phyloP scores from a whole-genome alignment of 2,888 invertebrate genomes.

The Monopis laevigella region DNA sequence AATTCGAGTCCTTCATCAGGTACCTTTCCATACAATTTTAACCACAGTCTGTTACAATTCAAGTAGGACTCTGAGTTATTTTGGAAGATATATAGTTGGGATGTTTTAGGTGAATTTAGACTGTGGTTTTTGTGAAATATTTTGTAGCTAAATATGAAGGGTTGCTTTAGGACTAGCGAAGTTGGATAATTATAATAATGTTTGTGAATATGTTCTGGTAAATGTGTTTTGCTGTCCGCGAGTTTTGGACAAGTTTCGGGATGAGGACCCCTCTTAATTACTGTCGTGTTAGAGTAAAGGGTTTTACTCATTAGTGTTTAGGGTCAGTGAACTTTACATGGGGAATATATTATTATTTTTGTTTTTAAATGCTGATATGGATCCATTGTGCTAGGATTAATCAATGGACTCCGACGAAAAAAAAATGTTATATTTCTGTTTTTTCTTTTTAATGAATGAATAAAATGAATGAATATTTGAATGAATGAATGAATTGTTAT shows the following conservation, averaged over 20 bases:
- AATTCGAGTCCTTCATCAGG: background rate
- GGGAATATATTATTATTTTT: too few species aligned
- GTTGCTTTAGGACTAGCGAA: slow-evolving; percentile 23
- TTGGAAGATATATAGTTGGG: background rate
- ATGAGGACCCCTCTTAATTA: slow-evolving; percentile 24
- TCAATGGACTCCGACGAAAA: too few species aligned
- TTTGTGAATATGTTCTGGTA: slow-evolving; percentile 21
- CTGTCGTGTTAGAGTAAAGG: background rate
- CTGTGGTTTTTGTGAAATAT: slow-evolving; percentile 21
- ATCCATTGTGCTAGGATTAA: too few species aligned
- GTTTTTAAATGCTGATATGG: too few species aligned
- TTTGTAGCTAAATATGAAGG: background rate
- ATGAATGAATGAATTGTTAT: too few species aligned
- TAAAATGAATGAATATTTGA: too few species aligned
- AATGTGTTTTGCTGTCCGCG: slow-evolving; percentile 25
- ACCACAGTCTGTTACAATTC: background rate
- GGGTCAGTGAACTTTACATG: too few species aligned
- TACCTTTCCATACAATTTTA: background rate
- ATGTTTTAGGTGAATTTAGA: slow-evolving; percentile 3
- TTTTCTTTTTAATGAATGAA: too few species aligned
- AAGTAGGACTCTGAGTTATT: background rate
- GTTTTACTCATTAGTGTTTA: slow-evolving; percentile 8
- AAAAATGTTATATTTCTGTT: too few species aligned
- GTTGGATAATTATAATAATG: slow-evolving; percentile 41
- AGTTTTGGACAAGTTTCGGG: slow-evolving; percentile 31